phyloP scores from a whole-genome alignment of 2,113 vertebrate species.

The Phrynosoma blainvillii region DNA sequence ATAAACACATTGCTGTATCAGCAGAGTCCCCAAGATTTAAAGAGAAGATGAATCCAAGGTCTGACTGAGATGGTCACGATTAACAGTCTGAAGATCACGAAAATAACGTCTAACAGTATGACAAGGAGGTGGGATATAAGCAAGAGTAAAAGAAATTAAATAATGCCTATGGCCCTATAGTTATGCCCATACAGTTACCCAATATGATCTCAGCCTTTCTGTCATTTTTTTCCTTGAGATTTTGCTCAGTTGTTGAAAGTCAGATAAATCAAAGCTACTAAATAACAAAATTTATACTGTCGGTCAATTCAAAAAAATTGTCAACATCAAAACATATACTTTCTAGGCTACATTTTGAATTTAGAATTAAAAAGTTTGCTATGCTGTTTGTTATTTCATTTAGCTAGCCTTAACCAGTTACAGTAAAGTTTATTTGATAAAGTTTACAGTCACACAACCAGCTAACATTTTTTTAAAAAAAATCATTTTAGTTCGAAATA shows the following conservation, averaged over 20 bases:
- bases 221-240: not conserved
- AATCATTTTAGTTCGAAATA: slow-evolving; percentile 24
- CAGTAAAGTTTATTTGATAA: slow-evolving; percentile 26
- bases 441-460: accelerated
- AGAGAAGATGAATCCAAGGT: too few species aligned
- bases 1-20: too few species aligned
- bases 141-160: too few species aligned
- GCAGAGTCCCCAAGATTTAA: too few species aligned
- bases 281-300: slow-evolving; percentile 12
- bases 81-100: too few species aligned
- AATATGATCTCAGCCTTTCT: not conserved
- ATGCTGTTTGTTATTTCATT: not conserved
- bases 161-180: too few species aligned
- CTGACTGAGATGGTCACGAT: too few species aligned
- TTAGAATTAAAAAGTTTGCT: slow-evolving; percentile 29
- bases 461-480: not conserved
- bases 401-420: not conserved
- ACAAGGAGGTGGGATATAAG: too few species aligned
- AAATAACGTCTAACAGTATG: too few species aligned
- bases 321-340: slow-evolving; percentile 4
- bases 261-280: slow-evolving; percentile 1
- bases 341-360: slow-evolving; percentile 28
- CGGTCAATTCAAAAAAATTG: slow-evolving; percentile 18
- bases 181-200: too few species aligned
- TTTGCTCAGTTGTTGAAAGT: not conserved